These are phyloP conservation scores for Adelosebastes latens DNA, from an alignment of 2,797 vertebrate genomes.

Conservation along the genomic window DNA sequence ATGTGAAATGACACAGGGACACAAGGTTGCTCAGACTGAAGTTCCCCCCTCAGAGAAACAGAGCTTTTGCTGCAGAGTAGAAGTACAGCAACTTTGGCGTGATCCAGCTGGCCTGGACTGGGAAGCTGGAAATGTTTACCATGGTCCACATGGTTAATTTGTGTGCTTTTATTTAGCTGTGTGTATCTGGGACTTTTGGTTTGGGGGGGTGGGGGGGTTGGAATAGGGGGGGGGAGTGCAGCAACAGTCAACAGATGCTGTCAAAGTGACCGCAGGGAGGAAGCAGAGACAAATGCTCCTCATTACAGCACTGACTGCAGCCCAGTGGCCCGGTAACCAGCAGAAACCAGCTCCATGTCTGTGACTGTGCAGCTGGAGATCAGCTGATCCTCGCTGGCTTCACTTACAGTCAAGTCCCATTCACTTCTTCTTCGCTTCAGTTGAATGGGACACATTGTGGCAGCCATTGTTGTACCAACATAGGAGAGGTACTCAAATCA, in stretches of 20 bases:
- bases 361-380: constrained; percentile 62
- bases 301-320: constrained; percentile 70
- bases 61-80: constrained; percentile 9
- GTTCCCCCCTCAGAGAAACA: constrained; percentile 12
- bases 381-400: constrained; percentile 67
- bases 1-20: neutral
- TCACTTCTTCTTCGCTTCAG: constrained; percentile 29
- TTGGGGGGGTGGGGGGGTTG: neutral
- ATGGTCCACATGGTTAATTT: constrained; percentile 74
- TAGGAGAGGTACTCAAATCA: constrained; percentile 16
- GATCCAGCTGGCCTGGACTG: constrained; percentile 58
- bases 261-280: constrained; percentile 74
- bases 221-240: constrained; percentile 13
- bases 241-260: constrained; percentile 74
- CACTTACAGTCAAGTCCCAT: constrained; percentile 52
- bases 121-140: constrained; percentile 74
- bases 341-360: constrained; percentile 61
- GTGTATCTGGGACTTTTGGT: constrained; percentile 70
- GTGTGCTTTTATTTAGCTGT: constrained; percentile 79
- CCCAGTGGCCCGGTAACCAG: constrained; percentile 67
- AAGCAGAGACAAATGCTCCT: constrained; percentile 77
- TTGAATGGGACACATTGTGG: constrained; percentile 33
- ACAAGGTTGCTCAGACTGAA: neutral
- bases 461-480: constrained; percentile 45
- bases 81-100: constrained; percentile 36